Percentiles rank a stretch among this genome's conserved stretches.
phyloP scores from a whole-genome alignment of 2,888 invertebrate species.

The Seladonia tumulorum region DNA sequence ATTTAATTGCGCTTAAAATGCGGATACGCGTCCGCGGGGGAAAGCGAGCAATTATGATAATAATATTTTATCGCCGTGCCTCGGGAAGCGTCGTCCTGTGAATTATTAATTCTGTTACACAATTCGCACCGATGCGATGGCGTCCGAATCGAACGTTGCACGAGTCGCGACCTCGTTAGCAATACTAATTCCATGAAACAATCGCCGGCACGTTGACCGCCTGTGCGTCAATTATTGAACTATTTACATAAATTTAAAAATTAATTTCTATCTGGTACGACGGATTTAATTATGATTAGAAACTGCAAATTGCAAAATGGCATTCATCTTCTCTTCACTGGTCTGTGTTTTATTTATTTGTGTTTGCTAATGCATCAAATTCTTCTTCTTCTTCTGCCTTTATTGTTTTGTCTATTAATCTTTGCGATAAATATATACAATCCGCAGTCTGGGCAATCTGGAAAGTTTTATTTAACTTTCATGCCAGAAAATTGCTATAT shows the following conservation, averaged over 20 bases:
- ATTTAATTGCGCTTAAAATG: slow-evolving; percentile 55
- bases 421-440: too few species aligned
- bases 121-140: neutral
- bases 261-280: too few species aligned
- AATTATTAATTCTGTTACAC: slow-evolving; percentile 42
- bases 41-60: slow-evolving; percentile 47
- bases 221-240: neutral
- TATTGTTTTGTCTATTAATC: too few species aligned
- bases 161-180: neutral
- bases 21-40: slow-evolving; percentile 28
- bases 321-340: too few species aligned
- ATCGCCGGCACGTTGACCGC: neutral
- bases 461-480: too few species aligned
- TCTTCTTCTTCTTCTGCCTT: too few species aligned
- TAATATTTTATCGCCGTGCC: slow-evolving; percentile 42
- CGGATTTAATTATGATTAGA: neutral
- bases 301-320: neutral
- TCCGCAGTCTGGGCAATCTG: too few species aligned
- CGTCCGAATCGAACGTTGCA: neutral
- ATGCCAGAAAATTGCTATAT: too few species aligned
- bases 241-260: neutral
- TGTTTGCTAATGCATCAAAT: too few species aligned
- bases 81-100: slow-evolving; percentile 15
- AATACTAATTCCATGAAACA: neutral
- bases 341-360: too few species aligned